A percentile compares a stretch with the other conserved stretches of the same genome.
Conservation (phyloP, 2,888 invertebrate species). For the Drosophila birchii region DNA sequence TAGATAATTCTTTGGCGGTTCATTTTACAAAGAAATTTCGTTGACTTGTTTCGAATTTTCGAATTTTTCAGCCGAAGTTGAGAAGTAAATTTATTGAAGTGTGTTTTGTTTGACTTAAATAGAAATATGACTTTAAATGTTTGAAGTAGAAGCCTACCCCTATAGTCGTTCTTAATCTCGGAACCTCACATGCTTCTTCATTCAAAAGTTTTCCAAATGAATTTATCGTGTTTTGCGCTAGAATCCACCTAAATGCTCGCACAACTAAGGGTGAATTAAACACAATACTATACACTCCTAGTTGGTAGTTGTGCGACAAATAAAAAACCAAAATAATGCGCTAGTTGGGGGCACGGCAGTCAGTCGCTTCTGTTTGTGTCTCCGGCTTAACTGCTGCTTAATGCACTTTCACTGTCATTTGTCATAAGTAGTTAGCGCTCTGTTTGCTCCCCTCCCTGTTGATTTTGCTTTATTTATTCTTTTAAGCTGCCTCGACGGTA, state of each 20-base stretch:
- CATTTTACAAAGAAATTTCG: slow-evolving; percentile 11
- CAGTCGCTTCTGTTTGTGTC: slow-evolving; percentile 22
- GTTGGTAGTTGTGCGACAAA: slow-evolving; percentile 14
- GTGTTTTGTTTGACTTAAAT: background rate
- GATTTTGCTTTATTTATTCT: slow-evolving; percentile 56
- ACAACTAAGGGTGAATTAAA: slow-evolving; percentile 16
- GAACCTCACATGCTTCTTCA: background rate
- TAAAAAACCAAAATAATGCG: slow-evolving; percentile 54
- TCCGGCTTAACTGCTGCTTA: slow-evolving; percentile 51
- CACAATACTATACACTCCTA: background rate
- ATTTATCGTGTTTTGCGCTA: slow-evolving; percentile 67
- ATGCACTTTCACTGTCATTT: slow-evolving; percentile 75
- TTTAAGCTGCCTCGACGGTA: slow-evolving; percentile 63
- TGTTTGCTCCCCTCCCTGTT: slow-evolving; percentile 43
- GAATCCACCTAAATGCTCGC: slow-evolving; percentile 64
- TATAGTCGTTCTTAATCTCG: background rate
- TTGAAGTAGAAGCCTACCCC: background rate
- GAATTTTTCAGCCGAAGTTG: background rate
- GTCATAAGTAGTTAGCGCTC: slow-evolving; percentile 71
- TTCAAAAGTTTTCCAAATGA: slow-evolving; percentile 52
- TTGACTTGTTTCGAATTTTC: background rate
- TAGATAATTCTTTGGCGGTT: slow-evolving; percentile 4
- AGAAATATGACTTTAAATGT: background rate
- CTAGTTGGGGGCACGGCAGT: slow-evolving; percentile 33
- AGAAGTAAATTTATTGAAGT: background rate